Conservation (phyloP, 2,888 invertebrate genomes). For the Meghimatium bilineatum region DNA sequence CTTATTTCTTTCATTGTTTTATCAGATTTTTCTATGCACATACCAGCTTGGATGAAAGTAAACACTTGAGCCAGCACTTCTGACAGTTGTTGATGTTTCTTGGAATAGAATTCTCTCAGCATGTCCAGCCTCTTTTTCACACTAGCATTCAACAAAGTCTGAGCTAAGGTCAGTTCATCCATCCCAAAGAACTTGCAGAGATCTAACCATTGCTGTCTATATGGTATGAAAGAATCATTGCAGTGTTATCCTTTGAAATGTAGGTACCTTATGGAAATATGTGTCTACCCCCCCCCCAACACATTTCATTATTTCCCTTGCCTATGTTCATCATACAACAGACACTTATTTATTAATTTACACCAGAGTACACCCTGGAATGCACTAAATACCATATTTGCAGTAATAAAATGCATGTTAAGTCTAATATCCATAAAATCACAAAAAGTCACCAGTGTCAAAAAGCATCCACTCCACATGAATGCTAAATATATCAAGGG, state of each 20-base stretch:
- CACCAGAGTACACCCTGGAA: no score
- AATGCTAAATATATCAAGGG: no score
- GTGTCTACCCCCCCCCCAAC: no score
- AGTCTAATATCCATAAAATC: no score
- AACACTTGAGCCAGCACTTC: slow-evolving; percentile 24
- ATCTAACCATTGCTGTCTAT: slow-evolving; percentile 62
- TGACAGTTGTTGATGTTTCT: slow-evolving; percentile 33
- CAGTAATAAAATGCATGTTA: no score
- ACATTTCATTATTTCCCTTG: no score
- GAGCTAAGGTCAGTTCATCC: slow-evolving; percentile 58
- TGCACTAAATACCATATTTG: no score
- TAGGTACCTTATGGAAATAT: no score
- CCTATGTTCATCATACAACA: no score
- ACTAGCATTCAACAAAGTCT: slow-evolving; percentile 55
- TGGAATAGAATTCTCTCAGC: slow-evolving; percentile 59
- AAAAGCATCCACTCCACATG: no score
- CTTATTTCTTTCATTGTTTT: neutral
- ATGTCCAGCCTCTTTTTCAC: slow-evolving; percentile 56
- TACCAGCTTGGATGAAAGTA: neutral
- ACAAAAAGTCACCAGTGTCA: no score
- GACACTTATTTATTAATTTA: no score
- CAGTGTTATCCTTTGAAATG: neutral
- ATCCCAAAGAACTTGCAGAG: slow-evolving; percentile 47
- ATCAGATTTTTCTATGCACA: neutral
- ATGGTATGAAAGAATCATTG: neutral